Percentiles rank a stretch among this genome's conserved stretches.
Evolutionary conservation across 2,797 vertebrate species (phyloP).

Genomic region (Mormyrus hasselquistii): DNA sequence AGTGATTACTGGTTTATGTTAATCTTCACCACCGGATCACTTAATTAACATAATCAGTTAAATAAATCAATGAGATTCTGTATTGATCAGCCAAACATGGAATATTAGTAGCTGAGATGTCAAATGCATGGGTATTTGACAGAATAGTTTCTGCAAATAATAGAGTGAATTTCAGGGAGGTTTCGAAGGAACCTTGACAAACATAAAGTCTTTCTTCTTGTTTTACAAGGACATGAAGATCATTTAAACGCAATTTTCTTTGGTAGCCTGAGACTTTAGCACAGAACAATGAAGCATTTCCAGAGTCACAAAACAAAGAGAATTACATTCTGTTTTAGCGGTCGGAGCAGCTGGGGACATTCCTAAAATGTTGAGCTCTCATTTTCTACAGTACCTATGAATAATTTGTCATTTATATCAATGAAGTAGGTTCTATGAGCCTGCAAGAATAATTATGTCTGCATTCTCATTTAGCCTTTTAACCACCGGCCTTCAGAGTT

Average conservation of each 20-base stretch:
- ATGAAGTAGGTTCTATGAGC: background rate
- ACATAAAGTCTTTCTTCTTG: background rate
- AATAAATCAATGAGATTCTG: background rate
- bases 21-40: background rate
- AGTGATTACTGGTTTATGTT: background rate
- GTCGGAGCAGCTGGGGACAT: background rate
- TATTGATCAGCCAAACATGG: background rate
- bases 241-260: background rate
- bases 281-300: background rate
- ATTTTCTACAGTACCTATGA: background rate
- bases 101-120: background rate
- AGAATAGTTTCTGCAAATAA: background rate
- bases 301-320: background rate
- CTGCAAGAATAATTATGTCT: background rate
- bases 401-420: background rate
- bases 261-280: background rate
- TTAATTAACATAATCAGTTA: background rate
- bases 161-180: background rate
- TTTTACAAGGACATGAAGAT: background rate
- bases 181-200: background rate
- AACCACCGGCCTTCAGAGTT: too few relatives aligned
- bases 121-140: background rate
- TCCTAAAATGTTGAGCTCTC: background rate
- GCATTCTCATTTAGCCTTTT: background rate
- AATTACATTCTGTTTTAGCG: background rate